Evolutionary conservation across 2,888 invertebrate genomes (phyloP).

Genomic region (Blastobasis adustella): DNA sequence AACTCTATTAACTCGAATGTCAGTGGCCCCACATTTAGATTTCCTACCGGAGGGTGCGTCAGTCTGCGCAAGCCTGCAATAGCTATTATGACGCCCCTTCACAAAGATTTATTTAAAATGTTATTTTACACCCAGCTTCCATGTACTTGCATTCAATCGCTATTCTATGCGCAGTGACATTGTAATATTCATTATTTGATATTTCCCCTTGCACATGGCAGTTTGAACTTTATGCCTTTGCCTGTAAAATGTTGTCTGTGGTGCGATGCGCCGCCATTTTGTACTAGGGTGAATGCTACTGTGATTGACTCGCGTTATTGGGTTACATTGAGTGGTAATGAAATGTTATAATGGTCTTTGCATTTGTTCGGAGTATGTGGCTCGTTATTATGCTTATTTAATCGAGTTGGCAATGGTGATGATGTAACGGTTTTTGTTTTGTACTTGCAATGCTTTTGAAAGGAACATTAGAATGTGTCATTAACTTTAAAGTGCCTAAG

Average conservation of each 20-base stretch:
- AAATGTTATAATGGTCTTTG: slow-evolving; percentile 22
- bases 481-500: no score
- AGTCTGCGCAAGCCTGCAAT: slow-evolving; percentile 48
- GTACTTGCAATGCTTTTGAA: no score
- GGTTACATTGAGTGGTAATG: slow-evolving; percentile 56
- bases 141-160: slow-evolving; percentile 53
- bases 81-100: slow-evolving; percentile 66
- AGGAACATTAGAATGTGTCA: no score
- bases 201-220: slow-evolving; percentile 25
- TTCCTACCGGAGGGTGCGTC: slow-evolving; percentile 58
- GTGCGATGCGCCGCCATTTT: slow-evolving; percentile 52
- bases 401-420: no score
- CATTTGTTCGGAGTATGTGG: background rate
- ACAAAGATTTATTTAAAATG: slow-evolving; percentile 73
- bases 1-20: slow-evolving; percentile 35
- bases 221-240: slow-evolving; percentile 33
- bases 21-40: slow-evolving; percentile 42
- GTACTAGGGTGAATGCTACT: slow-evolving; percentile 40
- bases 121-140: slow-evolving; percentile 67
- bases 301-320: slow-evolving; percentile 56
- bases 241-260: slow-evolving; percentile 10
- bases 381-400: no score
- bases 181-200: slow-evolving; percentile 33
- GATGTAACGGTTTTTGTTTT: no score
- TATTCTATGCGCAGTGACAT: slow-evolving; percentile 48